Evolutionary conservation across 2,113 vertebrate genomes (phyloP).

Genomic region (Chionis minor): DNA sequence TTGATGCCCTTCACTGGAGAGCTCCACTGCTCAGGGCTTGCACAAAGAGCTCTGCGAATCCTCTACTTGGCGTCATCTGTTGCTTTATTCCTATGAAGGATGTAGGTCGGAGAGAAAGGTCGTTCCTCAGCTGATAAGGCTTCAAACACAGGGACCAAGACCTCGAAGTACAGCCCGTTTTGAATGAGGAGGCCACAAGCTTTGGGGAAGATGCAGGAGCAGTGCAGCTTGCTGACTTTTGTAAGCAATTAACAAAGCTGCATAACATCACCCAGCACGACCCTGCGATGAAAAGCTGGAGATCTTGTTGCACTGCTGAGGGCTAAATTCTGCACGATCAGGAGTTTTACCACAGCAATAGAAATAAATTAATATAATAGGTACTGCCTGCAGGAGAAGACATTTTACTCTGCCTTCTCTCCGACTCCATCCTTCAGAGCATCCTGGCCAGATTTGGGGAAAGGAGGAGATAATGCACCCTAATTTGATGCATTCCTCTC

Average conservation of each 20-base stretch:
- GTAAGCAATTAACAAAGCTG: not conserved
- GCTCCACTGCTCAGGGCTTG: not conserved
- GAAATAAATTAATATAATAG: not conserved
- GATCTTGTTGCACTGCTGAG: not conserved
- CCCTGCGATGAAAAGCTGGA: not conserved
- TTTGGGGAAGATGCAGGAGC: not conserved
- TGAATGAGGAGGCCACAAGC: not conserved
- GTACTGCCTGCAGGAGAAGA: not conserved
- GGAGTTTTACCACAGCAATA: not conserved
- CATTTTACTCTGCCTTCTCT: not conserved
- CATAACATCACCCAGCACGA: not conserved
- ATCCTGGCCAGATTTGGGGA: not conserved
- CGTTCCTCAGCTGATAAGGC: not conserved
- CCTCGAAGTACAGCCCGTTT: not conserved
- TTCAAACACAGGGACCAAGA: not conserved
- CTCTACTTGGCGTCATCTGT: conserved; percentile 16
- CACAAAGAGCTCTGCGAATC: conserved; percentile 25
- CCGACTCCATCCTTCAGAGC: not conserved
- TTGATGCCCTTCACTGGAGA: conserved; percentile 17
- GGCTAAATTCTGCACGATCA: not conserved
- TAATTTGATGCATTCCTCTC: not conserved
- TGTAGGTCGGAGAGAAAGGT: conserved; percentile 8
- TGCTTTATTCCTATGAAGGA: conserved; percentile 40
- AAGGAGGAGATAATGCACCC: not conserved
- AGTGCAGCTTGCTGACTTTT: not conserved